Evolutionary conservation across 2,113 vertebrate species (phyloP), one percentile per base, ranked within the genome.

Genomic region (Choloepus hoffmanni): DNA sequence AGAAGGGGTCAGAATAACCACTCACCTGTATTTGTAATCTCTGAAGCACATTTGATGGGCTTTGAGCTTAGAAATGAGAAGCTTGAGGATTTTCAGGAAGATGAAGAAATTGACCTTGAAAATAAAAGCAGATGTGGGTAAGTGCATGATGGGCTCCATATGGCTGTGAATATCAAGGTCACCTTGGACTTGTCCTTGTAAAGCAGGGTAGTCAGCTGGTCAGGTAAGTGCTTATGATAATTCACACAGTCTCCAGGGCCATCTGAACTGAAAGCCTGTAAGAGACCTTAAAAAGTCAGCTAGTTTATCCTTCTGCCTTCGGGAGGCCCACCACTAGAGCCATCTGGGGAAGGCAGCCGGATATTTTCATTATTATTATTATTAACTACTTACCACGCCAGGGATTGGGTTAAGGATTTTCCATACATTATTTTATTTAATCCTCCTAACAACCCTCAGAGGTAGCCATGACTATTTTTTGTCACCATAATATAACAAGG

Each of bases 21-120:
- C 97, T 48, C 98, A 99, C 99, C 99, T 99, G 99, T 99, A 99
- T 98, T 99, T 99, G 98, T 99, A 99, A 97, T 99, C 99, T 26
- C 99, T 99, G 90, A 99, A 99, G 94, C 98, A 99, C 98, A 99
- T 98, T 96, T 99, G 99, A 95, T 99, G 99, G 67, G 99, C 99
- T 98, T 99, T 99, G 81, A 99, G 98, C 96, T 99, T 99, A 81
- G 99, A 99, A 95, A 99, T 98, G 95, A 99, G 96, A 98, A 99
- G 98, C 98, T 98, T 99, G 96, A 99, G 98, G 45, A 99, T 99
- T 98, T 99, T 99, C 96, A 99, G 98, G 98, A 99, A 99, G 96
- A 99, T 99, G 90, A 98, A 99, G 93, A 99, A 99, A 97, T 99
- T 99, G 30, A 99, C 98, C 99, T 99, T 97, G n/a, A 94, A 89